These are phyloP conservation scores for Danio rerio DNA, from an alignment of 2,113 vertebrate genomes.

Conservation along the genomic window DNA sequence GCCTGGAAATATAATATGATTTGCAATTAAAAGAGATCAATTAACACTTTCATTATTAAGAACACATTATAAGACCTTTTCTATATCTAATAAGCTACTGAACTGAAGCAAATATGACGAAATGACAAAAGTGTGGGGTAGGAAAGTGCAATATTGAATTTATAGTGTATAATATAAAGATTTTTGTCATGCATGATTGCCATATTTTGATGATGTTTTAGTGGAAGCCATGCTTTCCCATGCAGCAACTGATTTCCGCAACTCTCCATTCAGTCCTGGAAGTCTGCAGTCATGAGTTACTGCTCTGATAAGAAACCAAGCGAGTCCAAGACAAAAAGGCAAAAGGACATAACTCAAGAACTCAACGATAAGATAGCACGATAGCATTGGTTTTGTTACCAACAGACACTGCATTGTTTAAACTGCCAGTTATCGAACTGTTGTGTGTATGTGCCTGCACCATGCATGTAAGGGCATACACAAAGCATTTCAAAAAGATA, in stretches of 20 bases:
- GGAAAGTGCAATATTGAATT: background rate
- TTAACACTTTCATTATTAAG: too few species aligned
- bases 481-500: constrained; percentile 9
- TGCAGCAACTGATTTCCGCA: background rate
- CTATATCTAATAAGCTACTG: too few species aligned
- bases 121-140: too few species aligned
- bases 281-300: constrained; percentile 17
- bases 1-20: too few species aligned
- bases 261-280: constrained; percentile 20
- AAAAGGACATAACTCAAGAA: constrained; percentile 25
- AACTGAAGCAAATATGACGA: too few species aligned
- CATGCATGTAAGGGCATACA: background rate
- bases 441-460: background rate
- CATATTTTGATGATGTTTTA: background rate
- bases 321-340: constrained; percentile 10
- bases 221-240: background rate
- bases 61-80: too few species aligned
- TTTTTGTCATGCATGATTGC: background rate
- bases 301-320: constrained; percentile 15
- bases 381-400: background rate
- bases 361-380: background rate
- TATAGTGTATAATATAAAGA: background rate
- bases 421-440: constrained; percentile 20
- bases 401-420: background rate
- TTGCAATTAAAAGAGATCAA: too few species aligned